Evolutionary conservation across 2,888 invertebrate genomes (phyloP), one percentile per base, ranked within the genome.

Genomic region (Epinotia nisella): DNA sequence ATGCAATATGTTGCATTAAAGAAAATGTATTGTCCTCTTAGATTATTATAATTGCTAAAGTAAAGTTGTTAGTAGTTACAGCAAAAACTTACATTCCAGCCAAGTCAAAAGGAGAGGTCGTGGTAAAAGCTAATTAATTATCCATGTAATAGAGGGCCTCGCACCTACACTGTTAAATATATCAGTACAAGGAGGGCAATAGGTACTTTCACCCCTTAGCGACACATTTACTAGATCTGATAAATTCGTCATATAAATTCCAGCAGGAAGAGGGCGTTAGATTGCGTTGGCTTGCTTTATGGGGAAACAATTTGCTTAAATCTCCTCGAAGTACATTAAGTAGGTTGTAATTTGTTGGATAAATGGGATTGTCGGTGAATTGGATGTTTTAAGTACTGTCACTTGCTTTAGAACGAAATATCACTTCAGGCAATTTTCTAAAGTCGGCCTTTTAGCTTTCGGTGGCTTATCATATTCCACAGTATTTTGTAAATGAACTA

Each of bases 191-290:
- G 51, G 41, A 21, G 60, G 35, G 68, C 59, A 69, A 64, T 64
- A 69, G 64, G 39, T 41, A 58, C 39, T 68, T 56, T n/a, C 53
- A 62, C 51, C 64, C 73, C 58, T 67, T 71, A 66, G 60, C 45
- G 71, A 67, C 67, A 61, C 67, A 51, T 62, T 58, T 68, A 61
- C 68, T 68, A 68, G 72, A 64, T 73, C 62, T 58, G 68, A 73
- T 72, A 62, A 72, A 72, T 72, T 68, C 62, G 61, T 68, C 72
- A 72, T 62, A 72, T 73, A 64, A 68, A 68, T 68, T 73, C 58
- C 51, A 24, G 60, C 24, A 7, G 72, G 56, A 71, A 61, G 39
- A 67, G 58, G 51, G 72, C 56, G 72, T 64, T 73, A 64, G 58
- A 68, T 73, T 68, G 62, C 62, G 61, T 67, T 60, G 45, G 68